A percentile compares a stretch with the other conserved stretches of the same genome.
Conservation (phyloP, 2,113 vertebrate genomes). For the Gallinago media region DNA sequence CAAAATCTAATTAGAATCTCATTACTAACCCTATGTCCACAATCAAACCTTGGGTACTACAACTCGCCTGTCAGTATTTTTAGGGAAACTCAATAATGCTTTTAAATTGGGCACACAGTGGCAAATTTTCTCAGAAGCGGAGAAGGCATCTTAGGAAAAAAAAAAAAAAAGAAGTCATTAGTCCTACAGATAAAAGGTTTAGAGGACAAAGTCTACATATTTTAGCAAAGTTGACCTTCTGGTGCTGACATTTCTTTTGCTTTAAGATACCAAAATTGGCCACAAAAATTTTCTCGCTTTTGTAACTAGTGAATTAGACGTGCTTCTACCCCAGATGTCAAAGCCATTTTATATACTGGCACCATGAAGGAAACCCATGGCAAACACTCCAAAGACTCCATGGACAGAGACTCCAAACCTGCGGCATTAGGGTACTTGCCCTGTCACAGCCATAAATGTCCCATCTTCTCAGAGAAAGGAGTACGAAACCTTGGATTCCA, state of each 20-base stretch:
- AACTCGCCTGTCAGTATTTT: background rate
- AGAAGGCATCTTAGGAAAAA: background rate
- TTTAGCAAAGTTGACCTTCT: background rate
- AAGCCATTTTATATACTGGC: background rate
- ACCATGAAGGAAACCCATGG: background rate
- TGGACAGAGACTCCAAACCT: background rate
- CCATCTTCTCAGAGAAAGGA: background rate
- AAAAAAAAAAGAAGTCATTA: background rate
- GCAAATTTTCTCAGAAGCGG: background rate
- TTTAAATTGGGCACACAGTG: background rate
- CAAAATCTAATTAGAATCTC: slow-evolving; percentile 46
- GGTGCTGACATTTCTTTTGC: background rate
- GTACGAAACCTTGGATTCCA: background rate
- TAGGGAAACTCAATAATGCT: background rate
- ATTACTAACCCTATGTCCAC: background rate
- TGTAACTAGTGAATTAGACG: background rate
- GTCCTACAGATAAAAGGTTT: background rate
- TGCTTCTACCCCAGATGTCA: background rate
- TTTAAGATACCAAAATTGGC: background rate
- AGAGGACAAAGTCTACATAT: background rate
- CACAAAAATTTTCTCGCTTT: background rate
- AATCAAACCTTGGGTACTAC: background rate
- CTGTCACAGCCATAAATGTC: background rate
- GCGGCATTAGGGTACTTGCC: background rate
- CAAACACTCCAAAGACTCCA: background rate